These are phyloP conservation scores for Ricordea florida DNA, from an alignment of 92 coral and sea anemone genomes.

Conservation along the genomic window DNA sequence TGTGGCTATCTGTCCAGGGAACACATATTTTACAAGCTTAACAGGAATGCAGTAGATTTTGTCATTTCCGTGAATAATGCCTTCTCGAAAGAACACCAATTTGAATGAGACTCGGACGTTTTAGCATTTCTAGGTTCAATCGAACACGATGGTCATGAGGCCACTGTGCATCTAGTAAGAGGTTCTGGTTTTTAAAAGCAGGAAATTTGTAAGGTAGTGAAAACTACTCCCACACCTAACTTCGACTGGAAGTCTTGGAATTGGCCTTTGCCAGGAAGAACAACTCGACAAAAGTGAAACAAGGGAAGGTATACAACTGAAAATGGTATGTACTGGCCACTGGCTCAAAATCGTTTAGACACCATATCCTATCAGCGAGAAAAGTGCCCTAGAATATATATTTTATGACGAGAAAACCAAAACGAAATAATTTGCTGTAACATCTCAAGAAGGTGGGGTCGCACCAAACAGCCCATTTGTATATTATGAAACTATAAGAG, in stretches of 20 bases:
- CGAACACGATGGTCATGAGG: slow-evolving; percentile 59
- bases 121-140: slow-evolving; percentile 44
- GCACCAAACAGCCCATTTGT: slow-evolving; percentile 27
- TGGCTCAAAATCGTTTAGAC: slow-evolving; percentile 38
- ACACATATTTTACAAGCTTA: slow-evolving; percentile 52
- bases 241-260: slow-evolving; percentile 60
- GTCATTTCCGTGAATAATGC: slow-evolving; percentile 29
- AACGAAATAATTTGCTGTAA: slow-evolving; percentile 52
- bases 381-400: slow-evolving; percentile 43
- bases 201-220: slow-evolving; percentile 13
- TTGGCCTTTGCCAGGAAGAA: slow-evolving; percentile 65
- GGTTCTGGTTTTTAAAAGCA: slow-evolving; percentile 60
- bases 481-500: slow-evolving; percentile 45
- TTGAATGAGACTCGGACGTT: slow-evolving; percentile 64
- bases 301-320: slow-evolving; percentile 62
- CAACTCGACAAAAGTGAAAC: slow-evolving; percentile 49
- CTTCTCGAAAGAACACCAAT: slow-evolving; percentile 15
- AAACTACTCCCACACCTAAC: slow-evolving; percentile 13
- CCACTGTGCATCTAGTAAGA: slow-evolving; percentile 58
- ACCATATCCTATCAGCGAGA: slow-evolving; percentile 44
- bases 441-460: slow-evolving; percentile 56
- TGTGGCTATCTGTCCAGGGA: slow-evolving; percentile 37
- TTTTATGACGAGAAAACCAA: slow-evolving; percentile 36
- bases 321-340: slow-evolving; percentile 51
- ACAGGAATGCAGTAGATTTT: slow-evolving; percentile 50